Evolutionary conservation across 2,888 invertebrate genomes (phyloP), one percentile per base, ranked within the genome.

Genomic region (Tenodera sinensis): DNA sequence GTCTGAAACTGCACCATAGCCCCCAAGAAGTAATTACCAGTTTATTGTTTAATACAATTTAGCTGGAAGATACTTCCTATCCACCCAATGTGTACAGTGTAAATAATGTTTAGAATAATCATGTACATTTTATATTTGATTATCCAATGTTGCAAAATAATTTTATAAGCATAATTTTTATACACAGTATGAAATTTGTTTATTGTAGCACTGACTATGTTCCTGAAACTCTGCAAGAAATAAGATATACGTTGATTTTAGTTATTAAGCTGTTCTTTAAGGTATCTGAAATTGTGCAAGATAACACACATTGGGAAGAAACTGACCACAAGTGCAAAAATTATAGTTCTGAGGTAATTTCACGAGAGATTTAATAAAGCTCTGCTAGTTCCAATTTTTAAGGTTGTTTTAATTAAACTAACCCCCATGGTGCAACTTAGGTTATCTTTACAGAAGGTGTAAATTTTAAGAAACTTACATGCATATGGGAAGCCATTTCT

Each of bases 1-100:
- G 90, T 91, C 90, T 89, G 87, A 89, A 47, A 47, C 28, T 54
- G 27, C 34, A 71, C 28, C 54, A 71, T 71, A 20, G 54, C 20
- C 15, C 25, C 20, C 54, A 71, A 20, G 54, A 71, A 20, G 54
- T 20, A 20, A 20, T 71, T 3, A 15, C 20, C 54, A 71, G 25
- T 71, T 71, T 15, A 14, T 54, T 20, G 20, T 54, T 14, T 14
- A 54, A 54, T 14, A 15, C 20, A 54, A 54, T 14, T 84, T 30
- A 34, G 81, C 27, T 34, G 15, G 30, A 84, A 84, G 30, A 42
- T 84, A 4, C 28, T 47, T n/a, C 27, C 27, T 9, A 85, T 47
- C n/a, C 47, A 47, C 42, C 42, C 12, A 15, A 42, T 14, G 9
- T 47, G 47, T 54, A 28, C 85, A 85, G 25, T 85, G 42, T 47